phyloP scores from a whole-genome alignment of 2,113 vertebrate species.

The Aphyosemion australe region DNA sequence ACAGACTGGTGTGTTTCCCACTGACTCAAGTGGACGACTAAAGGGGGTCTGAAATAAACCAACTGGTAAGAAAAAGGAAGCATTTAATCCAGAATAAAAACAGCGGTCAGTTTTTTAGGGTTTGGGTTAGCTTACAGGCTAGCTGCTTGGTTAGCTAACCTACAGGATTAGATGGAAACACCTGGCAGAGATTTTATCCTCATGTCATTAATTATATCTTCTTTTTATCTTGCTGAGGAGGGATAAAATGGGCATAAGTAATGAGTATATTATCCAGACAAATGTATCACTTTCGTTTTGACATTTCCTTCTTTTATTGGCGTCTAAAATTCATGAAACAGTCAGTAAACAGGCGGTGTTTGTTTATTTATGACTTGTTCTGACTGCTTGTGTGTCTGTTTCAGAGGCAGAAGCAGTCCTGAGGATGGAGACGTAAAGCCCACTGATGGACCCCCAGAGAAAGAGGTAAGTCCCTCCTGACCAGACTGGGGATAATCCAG shows the following conservation, averaged over 20 bases:
- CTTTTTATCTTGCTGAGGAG: not conserved
- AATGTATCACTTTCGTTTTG: conserved; percentile 1
- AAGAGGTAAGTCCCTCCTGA: conserved; percentile 49
- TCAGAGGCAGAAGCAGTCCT: not conserved
- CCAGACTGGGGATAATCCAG: not conserved
- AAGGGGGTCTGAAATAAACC: not conserved
- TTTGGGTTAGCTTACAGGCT: conserved; percentile 21
- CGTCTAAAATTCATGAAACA: not conserved
- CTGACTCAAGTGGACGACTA: not conserved
- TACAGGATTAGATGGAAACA: conserved; percentile 3
- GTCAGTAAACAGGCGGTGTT: not conserved
- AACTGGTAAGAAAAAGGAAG: conserved; percentile 3
- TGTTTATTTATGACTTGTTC: not conserved
- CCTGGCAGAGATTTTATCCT: not conserved
- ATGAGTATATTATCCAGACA: not conserved
- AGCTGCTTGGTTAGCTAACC: conserved; percentile 14
- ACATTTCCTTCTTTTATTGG: not conserved
- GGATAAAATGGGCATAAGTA: not conserved
- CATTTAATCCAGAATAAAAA: not conserved
- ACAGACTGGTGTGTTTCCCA: not conserved
- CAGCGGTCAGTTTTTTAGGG: not conserved
- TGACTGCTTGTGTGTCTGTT: not conserved
- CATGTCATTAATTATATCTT: not conserved
- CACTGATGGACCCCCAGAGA: conserved; percentile 61
- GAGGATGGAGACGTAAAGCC: conserved; percentile 32